These are phyloP conservation scores for Pollicipes pollicipes DNA, from an alignment of 1,140 invertebrate genomes.

Conservation along the genomic window DNA sequence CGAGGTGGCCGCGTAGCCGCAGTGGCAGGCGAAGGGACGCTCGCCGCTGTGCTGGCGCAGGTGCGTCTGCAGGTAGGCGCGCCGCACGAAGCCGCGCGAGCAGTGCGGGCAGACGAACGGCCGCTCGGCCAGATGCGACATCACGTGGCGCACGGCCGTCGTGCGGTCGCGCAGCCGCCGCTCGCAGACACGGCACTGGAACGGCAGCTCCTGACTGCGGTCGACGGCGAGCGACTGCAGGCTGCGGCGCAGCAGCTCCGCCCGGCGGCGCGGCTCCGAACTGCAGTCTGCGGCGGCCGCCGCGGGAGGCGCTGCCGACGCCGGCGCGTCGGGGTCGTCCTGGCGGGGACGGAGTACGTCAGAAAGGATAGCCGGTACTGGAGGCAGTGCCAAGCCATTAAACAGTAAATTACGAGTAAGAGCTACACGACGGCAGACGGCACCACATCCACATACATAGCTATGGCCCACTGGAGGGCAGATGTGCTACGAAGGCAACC, in stretches of 20 bases:
- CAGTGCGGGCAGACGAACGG: conserved; percentile 29
- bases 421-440: no score
- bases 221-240: neutral
- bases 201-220: neutral
- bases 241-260: neutral
- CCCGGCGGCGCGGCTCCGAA: neutral
- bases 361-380: no score
- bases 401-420: no score
- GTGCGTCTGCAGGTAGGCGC: conserved; percentile 92
- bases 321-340: neutral
- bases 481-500: no score
- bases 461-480: no score
- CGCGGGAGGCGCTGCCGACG: neutral
- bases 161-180: neutral
- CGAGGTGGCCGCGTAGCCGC: conserved; percentile 27
- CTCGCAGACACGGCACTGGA: neutral
- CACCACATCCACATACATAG: no score
- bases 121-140: conserved; percentile 15
- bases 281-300: neutral
- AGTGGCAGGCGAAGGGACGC: conserved; percentile 90
- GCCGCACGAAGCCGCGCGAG: conserved; percentile 19
- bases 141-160: neutral
- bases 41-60: conserved; percentile 92
- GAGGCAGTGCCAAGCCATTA: no score
- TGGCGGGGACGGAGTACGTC: neutral